Evolutionary conservation across 2,113 vertebrate species (phyloP).

Genomic region (Xiphophorus maculatus): DNA sequence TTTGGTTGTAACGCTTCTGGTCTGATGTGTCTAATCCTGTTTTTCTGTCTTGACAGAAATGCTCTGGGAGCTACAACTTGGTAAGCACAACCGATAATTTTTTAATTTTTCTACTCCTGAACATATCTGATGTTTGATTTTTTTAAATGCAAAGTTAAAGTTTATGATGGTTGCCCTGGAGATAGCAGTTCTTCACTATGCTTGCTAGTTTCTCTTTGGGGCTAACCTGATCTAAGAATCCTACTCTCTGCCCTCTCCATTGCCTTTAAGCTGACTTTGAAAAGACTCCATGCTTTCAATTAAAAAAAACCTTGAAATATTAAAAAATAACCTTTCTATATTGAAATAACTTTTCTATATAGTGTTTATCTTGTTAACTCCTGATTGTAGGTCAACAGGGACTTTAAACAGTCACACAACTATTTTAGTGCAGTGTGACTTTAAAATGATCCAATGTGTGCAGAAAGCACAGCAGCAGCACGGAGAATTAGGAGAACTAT

Average conservation of each 20-base stretch:
- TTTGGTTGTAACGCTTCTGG: background rate
- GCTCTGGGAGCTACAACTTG: background rate
- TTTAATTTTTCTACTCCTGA: background rate
- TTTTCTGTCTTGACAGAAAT: slow-evolving; percentile 27
- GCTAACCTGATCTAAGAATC: background rate
- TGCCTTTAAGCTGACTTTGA: background rate
- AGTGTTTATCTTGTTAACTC: no score
- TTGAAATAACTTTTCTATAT: no score
- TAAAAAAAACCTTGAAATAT: background rate
- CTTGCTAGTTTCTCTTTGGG: no score
- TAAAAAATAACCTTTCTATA: background rate
- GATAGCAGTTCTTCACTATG: no score
- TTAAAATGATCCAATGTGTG: no score
- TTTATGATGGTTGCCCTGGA: no score
- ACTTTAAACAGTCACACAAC: no score
- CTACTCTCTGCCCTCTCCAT: background rate
- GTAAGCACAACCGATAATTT: slow-evolving; percentile 33
- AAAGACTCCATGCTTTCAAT: background rate
- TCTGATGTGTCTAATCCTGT: background rate
- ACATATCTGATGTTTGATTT: background rate
- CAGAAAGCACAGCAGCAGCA: no score
- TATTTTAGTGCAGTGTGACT: no score
- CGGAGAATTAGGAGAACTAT: background rate
- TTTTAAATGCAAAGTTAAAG: background rate
- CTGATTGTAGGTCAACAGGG: no score